Evolutionary conservation across 2,113 vertebrate genomes (phyloP), one percentile per base, ranked within the genome.

Genomic region (Microcebus murinus): DNA sequence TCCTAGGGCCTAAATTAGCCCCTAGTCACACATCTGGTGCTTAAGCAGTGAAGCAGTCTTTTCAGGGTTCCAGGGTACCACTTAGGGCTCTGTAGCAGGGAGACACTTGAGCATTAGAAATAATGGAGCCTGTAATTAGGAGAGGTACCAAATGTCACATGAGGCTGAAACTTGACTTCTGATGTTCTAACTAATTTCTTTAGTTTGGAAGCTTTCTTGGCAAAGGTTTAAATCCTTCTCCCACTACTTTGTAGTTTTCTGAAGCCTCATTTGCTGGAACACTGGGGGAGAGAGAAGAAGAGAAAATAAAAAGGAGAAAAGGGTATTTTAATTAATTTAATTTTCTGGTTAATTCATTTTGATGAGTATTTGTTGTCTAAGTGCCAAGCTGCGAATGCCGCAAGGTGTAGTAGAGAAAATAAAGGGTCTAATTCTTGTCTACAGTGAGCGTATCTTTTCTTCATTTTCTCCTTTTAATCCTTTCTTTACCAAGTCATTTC

Each of bases 101-200:
- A 92, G 96, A 87, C 67, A 20, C 17, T 63, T 68, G n/a, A 87
- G 55, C 50, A 6, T 52, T 36, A 42, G 50, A 74, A 50, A 94
- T 89, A 79, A 88, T 27, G 71, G n/a, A 94, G 73, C 89, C 95
- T 68, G 3, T 85, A 67, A 83, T 95, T 93, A 94, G 31, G 68
- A 91, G 94, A 97, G 95, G 67, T 68, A n/a, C 86, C 87, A 89
- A 79, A 52, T 87, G 94, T 94, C 83, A 91, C 76, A 91, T 0
- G 4, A 83, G 17, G 70, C 52, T 95, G 65, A 91, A 90, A 77
- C 42, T 74, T 39, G 36, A 79, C 73, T 86, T 85, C 57, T 74
- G 77, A 74, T 34, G 18, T 42, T 67, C 68, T 25, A 74, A 80
- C 82, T 39, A 59, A 25, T 82, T 96, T 79, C 82, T 86, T 74